These are phyloP conservation scores for Seriola aureovittata DNA, from an alignment of 2,113 vertebrate genomes.

Conservation along the genomic window DNA sequence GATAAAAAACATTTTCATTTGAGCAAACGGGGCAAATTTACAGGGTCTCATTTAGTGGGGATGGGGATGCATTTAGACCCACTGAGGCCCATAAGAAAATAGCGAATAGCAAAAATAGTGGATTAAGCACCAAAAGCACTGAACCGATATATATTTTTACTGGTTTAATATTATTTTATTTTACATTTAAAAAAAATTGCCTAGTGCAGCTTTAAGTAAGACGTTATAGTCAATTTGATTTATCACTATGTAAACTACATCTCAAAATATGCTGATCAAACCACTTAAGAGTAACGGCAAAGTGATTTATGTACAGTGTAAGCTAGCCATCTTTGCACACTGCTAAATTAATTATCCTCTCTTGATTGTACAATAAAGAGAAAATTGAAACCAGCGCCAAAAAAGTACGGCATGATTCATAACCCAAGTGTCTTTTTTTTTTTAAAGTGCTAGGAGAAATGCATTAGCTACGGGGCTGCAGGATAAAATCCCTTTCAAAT, in stretches of 20 bases:
- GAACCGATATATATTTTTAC: not conserved
- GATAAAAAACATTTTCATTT: constrained; percentile 8
- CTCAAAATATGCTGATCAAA: constrained; percentile 65
- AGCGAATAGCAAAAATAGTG: not conserved
- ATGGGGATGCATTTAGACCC: not conserved
- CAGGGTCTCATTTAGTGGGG: not conserved
- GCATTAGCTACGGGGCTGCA: constrained; percentile 28
- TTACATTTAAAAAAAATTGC: not conserved
- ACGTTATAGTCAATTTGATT: constrained; percentile 47
- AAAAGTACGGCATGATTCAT: constrained; percentile 55
- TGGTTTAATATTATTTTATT: not conserved
- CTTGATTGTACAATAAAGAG: constrained; percentile 65
- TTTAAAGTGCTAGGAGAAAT: not conserved
- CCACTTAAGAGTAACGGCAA: constrained; percentile 31
- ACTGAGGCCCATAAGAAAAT: constrained; percentile 10
- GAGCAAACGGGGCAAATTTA: not conserved
- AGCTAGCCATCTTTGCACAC: constrained; percentile 49
- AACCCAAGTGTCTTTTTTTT: constrained; percentile 38
- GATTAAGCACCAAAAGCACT: not conserved
- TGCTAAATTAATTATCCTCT: constrained; percentile 66
- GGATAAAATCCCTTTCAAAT: constrained; percentile 47
- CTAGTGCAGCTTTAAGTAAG: constrained; percentile 29
- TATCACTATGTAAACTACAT: constrained; percentile 45
- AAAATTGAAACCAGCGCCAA: constrained; percentile 53
- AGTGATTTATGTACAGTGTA: constrained; percentile 56